Conservation (phyloP, 1,140 invertebrate species). For the Scaptomyza graminum region DNA sequence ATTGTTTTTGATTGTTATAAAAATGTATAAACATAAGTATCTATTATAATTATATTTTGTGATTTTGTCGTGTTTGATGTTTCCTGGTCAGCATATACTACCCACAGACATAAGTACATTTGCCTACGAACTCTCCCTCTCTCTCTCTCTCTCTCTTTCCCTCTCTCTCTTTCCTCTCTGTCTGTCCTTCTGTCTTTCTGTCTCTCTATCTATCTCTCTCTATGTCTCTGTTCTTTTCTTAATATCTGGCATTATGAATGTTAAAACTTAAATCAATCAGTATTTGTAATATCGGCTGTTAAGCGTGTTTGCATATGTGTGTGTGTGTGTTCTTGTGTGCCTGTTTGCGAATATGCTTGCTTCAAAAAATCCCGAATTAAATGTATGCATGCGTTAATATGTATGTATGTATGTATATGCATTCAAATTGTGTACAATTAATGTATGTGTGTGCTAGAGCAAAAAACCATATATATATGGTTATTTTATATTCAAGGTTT, state of each 20-base stretch:
- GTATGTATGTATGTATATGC: constrained; percentile 9
- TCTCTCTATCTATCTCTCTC: constrained; percentile 8
- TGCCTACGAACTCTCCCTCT: too few relatives aligned
- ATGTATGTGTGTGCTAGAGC: background rate
- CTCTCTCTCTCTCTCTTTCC: background rate
- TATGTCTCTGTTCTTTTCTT: constrained; percentile 6
- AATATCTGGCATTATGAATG: constrained; percentile 13
- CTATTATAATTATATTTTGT: constrained; percentile 39
- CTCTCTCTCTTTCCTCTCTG: constrained; percentile 2
- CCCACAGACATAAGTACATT: too few relatives aligned
- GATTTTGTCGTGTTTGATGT: constrained; percentile 52
- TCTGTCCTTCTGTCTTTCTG: background rate
- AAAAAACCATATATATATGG: too few relatives aligned
- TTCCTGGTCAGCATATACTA: constrained; percentile 38
- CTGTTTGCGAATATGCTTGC: background rate
- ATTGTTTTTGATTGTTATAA: constrained; percentile 25
- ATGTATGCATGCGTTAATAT: background rate
- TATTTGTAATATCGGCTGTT: constrained; percentile 45
- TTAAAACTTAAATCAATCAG: constrained; percentile 36
- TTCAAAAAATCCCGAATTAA: background rate
- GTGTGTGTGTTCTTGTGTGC: constrained; percentile 16
- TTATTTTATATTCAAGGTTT: background rate
- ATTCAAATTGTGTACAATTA: constrained; percentile 1
- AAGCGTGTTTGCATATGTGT: constrained; percentile 1
- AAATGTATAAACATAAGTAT: constrained; percentile 17